Percentiles rank a stretch among this genome's conserved stretches.
Evolutionary conservation across 1,140 invertebrate species (phyloP).

Genomic region (Ericerus pela): DNA sequence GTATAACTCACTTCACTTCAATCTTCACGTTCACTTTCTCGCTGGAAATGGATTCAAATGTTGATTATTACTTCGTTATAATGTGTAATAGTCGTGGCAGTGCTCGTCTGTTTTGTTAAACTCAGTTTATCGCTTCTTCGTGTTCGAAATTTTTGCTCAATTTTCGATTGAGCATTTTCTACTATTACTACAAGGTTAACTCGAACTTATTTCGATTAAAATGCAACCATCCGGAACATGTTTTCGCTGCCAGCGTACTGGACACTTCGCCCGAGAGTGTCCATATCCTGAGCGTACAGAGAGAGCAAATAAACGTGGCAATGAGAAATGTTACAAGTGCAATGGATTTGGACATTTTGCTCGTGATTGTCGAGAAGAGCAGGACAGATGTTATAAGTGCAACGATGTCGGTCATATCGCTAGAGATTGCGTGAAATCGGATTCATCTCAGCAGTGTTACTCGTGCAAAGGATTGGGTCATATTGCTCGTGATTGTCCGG

Average conservation of each 20-base stretch:
- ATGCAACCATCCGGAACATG: neutral
- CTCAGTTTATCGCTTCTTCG: conserved; percentile 3
- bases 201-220: too few species aligned
- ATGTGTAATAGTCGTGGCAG: neutral
- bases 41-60: conserved; percentile 7
- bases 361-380: conserved; percentile 69
- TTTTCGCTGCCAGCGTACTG: neutral
- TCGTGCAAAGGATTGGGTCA: conserved; percentile 4
- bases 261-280: conserved; percentile 1
- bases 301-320: conserved; percentile 25
- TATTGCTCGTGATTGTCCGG: conserved; percentile 9
- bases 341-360: conserved; percentile 86
- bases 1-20: too few species aligned
- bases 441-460: conserved; percentile 1
- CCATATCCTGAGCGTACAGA: neutral
- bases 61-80: neutral
- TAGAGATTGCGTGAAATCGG: neutral
- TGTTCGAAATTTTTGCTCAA: neutral
- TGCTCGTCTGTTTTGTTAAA: neutral
- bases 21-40: conserved; percentile 1
- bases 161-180: neutral
- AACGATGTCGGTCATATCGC: conserved; percentile 3
- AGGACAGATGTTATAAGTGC: conserved; percentile 16
- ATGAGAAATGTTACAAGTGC: conserved; percentile 88
- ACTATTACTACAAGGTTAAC: too few species aligned